Evolutionary conservation across 2,888 invertebrate genomes (phyloP).

Genomic region (Saturnia pavonia): DNA sequence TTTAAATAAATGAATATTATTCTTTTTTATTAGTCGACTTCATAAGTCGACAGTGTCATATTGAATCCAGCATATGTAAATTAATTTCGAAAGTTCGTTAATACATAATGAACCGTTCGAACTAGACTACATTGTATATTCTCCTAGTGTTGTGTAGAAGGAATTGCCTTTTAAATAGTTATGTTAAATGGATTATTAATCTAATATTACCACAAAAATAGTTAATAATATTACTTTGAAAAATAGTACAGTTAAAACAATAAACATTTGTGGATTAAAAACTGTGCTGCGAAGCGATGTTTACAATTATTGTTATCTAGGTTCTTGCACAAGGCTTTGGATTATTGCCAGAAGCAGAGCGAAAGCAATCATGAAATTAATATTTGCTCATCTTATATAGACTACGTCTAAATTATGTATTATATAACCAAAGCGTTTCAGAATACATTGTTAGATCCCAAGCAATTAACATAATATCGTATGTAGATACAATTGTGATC

Average conservation of each 20-base stretch:
- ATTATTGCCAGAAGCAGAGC: constrained; percentile 27
- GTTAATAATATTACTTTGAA: neutral
- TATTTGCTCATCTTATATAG: constrained; percentile 32
- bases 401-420: neutral
- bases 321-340: constrained; percentile 29
- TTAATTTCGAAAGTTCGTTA: too few species aligned
- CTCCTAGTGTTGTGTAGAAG: too few species aligned
- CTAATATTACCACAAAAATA: neutral
- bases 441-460: neutral
- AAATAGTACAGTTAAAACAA: neutral
- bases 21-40: too few species aligned
- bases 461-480: neutral
- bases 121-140: too few species aligned
- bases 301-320: constrained; percentile 21
- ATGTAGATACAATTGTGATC: neutral
- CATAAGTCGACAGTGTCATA: too few species aligned
- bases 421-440: neutral
- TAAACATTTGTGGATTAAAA: neutral
- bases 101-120: too few species aligned
- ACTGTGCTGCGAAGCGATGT: neutral
- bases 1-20: too few species aligned
- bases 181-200: too few species aligned
- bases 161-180: too few species aligned
- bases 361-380: constrained; percentile 34
- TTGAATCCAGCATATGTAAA: too few species aligned